A percentile compares a stretch with the other conserved stretches of the same genome.
phyloP scores from a whole-genome alignment of 1,140 invertebrate species.

The Periplaneta americana region DNA sequence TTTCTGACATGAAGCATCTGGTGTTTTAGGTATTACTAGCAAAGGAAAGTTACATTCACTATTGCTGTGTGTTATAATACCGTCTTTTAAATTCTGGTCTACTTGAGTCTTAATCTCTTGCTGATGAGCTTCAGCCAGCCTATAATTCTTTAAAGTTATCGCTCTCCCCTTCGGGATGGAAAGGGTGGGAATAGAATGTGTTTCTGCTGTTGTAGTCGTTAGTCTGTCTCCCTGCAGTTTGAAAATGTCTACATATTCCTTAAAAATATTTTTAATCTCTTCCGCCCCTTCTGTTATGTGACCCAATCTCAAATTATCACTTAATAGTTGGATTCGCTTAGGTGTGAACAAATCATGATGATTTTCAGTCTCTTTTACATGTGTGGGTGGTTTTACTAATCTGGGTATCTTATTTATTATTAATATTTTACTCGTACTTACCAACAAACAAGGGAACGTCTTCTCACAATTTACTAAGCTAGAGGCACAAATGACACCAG shows the following conservation, averaged over 20 bases:
- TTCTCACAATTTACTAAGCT: background rate
- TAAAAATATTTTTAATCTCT: background rate
- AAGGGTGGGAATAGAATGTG: background rate
- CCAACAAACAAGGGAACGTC: background rate
- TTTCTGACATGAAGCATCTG: conserved; percentile 1
- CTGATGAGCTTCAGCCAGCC: conserved; percentile 2
- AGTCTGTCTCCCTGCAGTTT: background rate
- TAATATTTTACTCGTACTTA: background rate
- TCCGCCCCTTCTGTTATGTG: background rate
- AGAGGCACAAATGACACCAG: background rate
- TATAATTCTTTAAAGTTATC: background rate
- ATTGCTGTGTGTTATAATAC: background rate
- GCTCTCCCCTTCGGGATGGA: background rate
- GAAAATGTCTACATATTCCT: background rate
- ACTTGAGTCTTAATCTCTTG: background rate
- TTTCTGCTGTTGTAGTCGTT: background rate
- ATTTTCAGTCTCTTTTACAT: background rate
- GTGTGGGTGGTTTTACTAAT: background rate
- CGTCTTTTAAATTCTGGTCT: background rate
- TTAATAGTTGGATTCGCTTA: background rate
- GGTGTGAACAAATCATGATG: background rate
- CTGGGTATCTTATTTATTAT: background rate
- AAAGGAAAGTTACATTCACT: conserved; percentile 10
- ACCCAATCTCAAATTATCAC: background rate
- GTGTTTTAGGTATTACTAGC: conserved; percentile 3